A percentile compares a stretch with the other conserved stretches of the same genome.
Conservation (phyloP, 2,888 invertebrate species). For the Heliconius erato region DNA sequence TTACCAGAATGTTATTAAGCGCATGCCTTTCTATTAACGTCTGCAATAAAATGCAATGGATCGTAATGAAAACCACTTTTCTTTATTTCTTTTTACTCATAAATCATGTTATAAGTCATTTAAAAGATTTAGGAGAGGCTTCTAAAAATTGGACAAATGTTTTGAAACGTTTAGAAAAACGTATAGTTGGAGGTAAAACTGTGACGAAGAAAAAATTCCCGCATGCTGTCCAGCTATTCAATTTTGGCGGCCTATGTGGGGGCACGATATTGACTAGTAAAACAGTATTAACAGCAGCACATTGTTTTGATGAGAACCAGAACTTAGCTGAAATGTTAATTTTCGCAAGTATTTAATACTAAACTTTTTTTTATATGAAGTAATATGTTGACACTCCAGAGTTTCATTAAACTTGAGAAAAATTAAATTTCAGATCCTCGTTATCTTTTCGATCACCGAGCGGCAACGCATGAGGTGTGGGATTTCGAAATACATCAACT, state of each 20-base stretch:
- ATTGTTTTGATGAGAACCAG: slow-evolving; percentile 62
- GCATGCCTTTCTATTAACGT: slow-evolving; percentile 31
- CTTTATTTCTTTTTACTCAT: slow-evolving; percentile 37
- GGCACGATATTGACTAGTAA: slow-evolving; percentile 60
- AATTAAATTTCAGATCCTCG: slow-evolving; percentile 55
- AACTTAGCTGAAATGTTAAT: slow-evolving; percentile 61
- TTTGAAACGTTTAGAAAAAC: slow-evolving; percentile 46
- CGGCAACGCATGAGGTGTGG: slow-evolving; percentile 56
- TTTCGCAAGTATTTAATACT: slow-evolving; percentile 56
- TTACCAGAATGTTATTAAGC: background rate
- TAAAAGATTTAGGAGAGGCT: slow-evolving; percentile 59
- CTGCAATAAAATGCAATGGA: slow-evolving; percentile 49
- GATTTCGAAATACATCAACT: slow-evolving; percentile 56
- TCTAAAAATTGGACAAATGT: slow-evolving; percentile 49
- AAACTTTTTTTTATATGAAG: background rate
- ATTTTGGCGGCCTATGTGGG: slow-evolving; percentile 59
- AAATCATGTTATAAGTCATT: slow-evolving; percentile 51
- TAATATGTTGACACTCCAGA: background rate
- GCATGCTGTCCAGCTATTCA: slow-evolving; percentile 60
- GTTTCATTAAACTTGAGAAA: background rate
- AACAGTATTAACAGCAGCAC: slow-evolving; percentile 63
- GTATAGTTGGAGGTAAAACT: slow-evolving; percentile 57
- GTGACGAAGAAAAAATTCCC: slow-evolving; percentile 55
- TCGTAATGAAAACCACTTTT: slow-evolving; percentile 38
- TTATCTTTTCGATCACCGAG: slow-evolving; percentile 53